Base-by-base conservation (phyloP, 2,888 invertebrate genomes). In the Branchinecta sandiegonensis region DNA sequence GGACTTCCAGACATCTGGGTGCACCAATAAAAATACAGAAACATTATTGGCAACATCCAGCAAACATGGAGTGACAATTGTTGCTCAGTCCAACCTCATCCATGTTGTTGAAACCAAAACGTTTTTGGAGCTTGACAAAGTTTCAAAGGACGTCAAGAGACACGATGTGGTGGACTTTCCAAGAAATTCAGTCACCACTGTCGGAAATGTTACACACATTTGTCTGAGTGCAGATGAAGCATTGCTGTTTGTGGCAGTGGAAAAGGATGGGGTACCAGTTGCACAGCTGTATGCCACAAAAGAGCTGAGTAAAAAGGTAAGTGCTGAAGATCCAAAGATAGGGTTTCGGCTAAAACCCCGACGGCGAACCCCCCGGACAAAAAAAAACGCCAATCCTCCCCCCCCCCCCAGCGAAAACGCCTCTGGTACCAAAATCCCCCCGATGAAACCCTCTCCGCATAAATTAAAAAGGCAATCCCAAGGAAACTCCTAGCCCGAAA, bases 171-270 rank as follows among this genome's bases (percentile, higher is more conserved):
- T 14, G 56, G 56, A 56, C 17, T 56, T 56, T 17, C 56, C 56
- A 8, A 56, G 56, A 10, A 14, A 14, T 56, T 8, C 56, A n/a
- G 1, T 56, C 17, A 17, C n/a, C 17, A 14, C 17, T n/a, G 14
- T 10, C 8, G 56, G 56, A 56, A 56, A 17, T 17, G 17, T 56
- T 56, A 37, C 37, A 6, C 37, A 37, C 37, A 10, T 56, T 56
- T 56, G 56, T 56, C 9, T 56, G 8, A 56, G 56, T 56, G 14
- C 56, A 56, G 56, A 56, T 56, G 56, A 56, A 56, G n/a, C 56
- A 17, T 14, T 14, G 14, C 17, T 56, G 8, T 17, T 56, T 17
- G 56, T 56, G n/a, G 17, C 17, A 14, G 17, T 56, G 14, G 17
- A 17, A 8, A 56, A 56, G 17, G 9, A 56, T 56, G 56, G 56